Conservation (phyloP, 2,888 invertebrate species). For the Campopleginae sp. region DNA sequence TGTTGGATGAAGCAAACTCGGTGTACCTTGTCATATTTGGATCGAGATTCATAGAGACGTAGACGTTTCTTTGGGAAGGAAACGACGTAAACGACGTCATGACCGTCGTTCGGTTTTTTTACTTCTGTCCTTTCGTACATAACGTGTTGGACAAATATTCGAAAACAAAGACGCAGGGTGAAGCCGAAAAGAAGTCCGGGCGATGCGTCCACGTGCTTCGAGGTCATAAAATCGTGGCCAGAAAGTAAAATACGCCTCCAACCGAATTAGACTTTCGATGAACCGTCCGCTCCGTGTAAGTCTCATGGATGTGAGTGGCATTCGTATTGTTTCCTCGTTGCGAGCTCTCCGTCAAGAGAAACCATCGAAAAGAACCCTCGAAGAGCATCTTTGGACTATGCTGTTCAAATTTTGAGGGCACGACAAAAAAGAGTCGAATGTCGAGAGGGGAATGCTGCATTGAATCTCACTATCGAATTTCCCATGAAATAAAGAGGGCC, state of each 20-base stretch:
- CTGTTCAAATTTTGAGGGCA: slow-evolving; percentile 41
- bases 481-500: slow-evolving; percentile 34
- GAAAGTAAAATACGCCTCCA: slow-evolving; percentile 25
- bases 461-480: slow-evolving; percentile 47
- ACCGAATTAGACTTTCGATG: not conserved
- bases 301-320: slow-evolving; percentile 19
- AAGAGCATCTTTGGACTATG: slow-evolving; percentile 70
- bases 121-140: not conserved
- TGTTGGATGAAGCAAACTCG: slow-evolving; percentile 66
- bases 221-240: slow-evolving; percentile 23
- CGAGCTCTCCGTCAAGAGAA: not conserved
- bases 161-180: not conserved
- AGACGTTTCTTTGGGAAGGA: not conserved
- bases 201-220: slow-evolving; percentile 46
- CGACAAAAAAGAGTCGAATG: slow-evolving; percentile 69
- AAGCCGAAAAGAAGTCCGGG: slow-evolving; percentile 38
- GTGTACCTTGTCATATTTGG: slow-evolving; percentile 71
- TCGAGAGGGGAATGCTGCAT: slow-evolving; percentile 66
- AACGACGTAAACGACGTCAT: slow-evolving; percentile 14
- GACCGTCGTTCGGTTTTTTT: not conserved
- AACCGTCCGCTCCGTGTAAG: slow-evolving; percentile 1
- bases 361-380: slow-evolving; percentile 73
- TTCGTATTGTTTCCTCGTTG: slow-evolving; percentile 76
- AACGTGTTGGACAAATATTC: not conserved
- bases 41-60: slow-evolving; percentile 31